Evolutionary conservation across 2,888 invertebrate genomes (phyloP).

Genomic region (Sisyra terminalis): DNA sequence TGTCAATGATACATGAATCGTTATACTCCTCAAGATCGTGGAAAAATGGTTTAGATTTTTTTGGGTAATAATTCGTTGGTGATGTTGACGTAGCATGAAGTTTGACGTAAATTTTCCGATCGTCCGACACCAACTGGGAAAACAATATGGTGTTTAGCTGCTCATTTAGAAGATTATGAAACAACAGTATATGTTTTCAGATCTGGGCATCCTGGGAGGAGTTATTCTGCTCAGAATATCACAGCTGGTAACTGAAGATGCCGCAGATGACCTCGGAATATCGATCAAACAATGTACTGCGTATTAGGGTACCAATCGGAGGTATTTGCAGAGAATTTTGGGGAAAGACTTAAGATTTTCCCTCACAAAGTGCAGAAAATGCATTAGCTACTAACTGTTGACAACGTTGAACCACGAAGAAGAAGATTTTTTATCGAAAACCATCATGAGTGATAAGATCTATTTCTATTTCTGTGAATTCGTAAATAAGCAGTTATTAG

Average conservation of each 20-base stretch:
- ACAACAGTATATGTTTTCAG: constrained; percentile 8
- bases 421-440: constrained; percentile 11
- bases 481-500: constrained; percentile 9
- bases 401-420: constrained; percentile 11
- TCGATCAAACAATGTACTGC: constrained; percentile 10
- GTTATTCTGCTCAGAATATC: constrained; percentile 9
- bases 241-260: constrained; percentile 9
- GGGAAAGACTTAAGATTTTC: constrained; percentile 11
- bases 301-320: constrained; percentile 8
- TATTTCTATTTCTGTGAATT: constrained; percentile 5
- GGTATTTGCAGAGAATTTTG: too few relatives aligned
- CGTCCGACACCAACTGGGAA: too few relatives aligned
- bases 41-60: constrained; percentile 8
- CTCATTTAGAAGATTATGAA: constrained; percentile 9
- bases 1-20: neutral
- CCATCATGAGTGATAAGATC: constrained; percentile 11
- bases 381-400: constrained; percentile 11
- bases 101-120: constrained; percentile 7
- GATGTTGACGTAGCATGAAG: constrained; percentile 9
- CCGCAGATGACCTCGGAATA: constrained; percentile 6
- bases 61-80: constrained; percentile 6
- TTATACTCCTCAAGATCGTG: constrained; percentile 5
- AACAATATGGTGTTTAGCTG: constrained; percentile 1
- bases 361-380: constrained; percentile 12
- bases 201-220: constrained; percentile 4